These are phyloP conservation scores for Machaerirhynchus nigripectus DNA, from an alignment of 2,113 vertebrate genomes.

Conservation along the genomic window DNA sequence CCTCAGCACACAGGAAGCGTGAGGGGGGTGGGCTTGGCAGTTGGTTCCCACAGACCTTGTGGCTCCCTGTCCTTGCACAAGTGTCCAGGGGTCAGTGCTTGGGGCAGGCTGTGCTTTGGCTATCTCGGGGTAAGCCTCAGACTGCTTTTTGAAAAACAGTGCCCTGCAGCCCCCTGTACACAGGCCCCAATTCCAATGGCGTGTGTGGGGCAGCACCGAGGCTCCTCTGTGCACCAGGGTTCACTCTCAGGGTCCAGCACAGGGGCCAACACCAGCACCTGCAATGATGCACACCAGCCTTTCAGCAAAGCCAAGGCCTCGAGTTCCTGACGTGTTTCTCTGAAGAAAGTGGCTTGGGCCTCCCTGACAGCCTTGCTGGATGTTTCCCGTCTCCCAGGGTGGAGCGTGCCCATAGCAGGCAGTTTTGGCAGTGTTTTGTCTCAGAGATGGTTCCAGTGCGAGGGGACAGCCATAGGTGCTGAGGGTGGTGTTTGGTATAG, in stretches of 20 bases:
- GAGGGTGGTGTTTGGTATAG: background rate
- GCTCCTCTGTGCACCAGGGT: background rate
- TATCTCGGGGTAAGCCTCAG: background rate
- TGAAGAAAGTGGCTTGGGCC: background rate
- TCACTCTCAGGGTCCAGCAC: background rate
- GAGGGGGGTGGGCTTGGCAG: fast-evolving
- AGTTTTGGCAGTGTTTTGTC: background rate
- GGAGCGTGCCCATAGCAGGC: background rate
- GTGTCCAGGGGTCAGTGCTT: background rate
- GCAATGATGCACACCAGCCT: background rate
- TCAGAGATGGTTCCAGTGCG: background rate
- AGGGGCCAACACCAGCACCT: fast-evolving
- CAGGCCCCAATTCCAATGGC: background rate
- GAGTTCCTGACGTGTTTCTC: background rate
- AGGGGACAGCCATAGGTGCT: background rate
- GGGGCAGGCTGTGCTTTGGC: background rate
- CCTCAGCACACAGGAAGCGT: background rate
- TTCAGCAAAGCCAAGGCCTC: background rate
- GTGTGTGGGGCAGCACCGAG: fast-evolving
- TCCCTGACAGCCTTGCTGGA: background rate
- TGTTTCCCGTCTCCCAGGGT: background rate
- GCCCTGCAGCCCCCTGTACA: background rate
- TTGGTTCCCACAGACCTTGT: fast-evolving
- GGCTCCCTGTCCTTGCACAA: background rate
- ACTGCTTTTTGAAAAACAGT: background rate